Evolutionary conservation across 2,113 vertebrate genomes (phyloP).

Genomic region (Sterrhoptilus dennistouni): DNA sequence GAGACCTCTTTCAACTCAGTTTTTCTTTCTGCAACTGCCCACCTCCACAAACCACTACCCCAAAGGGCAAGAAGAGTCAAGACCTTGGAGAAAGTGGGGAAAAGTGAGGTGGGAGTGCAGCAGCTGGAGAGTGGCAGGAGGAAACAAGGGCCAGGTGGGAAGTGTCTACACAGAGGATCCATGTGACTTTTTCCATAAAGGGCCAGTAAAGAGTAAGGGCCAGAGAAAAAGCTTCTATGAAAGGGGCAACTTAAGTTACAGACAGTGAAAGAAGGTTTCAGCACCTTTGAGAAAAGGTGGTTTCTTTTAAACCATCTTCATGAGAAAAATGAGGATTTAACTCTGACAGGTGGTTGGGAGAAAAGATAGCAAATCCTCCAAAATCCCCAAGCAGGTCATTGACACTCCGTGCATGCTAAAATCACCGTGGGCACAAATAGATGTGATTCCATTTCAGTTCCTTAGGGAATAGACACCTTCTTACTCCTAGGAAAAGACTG

Average conservation of each 20-base stretch:
- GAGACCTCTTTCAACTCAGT: background rate
- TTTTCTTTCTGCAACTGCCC: background rate
- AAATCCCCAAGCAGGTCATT: background rate
- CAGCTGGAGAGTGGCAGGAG: background rate
- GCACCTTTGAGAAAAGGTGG: background rate
- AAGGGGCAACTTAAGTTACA: background rate
- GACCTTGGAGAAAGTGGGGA: background rate
- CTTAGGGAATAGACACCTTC: background rate
- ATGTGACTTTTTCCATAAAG: background rate
- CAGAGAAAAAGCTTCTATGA: background rate
- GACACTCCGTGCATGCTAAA: accelerated
- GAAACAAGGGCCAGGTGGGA: background rate
- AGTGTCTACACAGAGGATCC: background rate
- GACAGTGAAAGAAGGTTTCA: background rate
- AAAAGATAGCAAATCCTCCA: background rate
- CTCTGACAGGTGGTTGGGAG: background rate
- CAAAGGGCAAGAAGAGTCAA: background rate
- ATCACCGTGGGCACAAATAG: accelerated
- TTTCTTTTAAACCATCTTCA: background rate
- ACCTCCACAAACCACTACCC: background rate
- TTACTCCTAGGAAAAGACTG: background rate
- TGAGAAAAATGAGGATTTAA: background rate
- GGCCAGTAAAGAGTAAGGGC: background rate
- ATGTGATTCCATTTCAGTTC: background rate
- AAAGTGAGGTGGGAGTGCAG: background rate